These are phyloP conservation scores for Sebastiscus tertius DNA, from an alignment of 2,797 vertebrate genomes.

Conservation along the genomic window DNA sequence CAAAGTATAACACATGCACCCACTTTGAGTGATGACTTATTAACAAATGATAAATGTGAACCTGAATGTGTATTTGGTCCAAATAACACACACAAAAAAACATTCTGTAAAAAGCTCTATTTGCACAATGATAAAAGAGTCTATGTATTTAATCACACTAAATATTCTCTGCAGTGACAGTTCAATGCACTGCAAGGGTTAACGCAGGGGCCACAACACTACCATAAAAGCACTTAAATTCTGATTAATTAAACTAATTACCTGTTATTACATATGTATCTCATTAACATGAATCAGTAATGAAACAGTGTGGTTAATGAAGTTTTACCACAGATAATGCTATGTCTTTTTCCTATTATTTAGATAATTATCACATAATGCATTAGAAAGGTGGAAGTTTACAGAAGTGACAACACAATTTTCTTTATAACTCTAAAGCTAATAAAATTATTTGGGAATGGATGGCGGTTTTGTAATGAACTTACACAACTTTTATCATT, in stretches of 20 bases:
- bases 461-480: neutral
- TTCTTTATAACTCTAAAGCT: neutral
- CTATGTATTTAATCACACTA: neutral
- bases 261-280: neutral
- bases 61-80: slow-evolving; percentile 28
- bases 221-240: slow-evolving; percentile 3
- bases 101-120: neutral
- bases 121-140: neutral
- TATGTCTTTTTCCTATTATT: neutral
- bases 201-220: neutral
- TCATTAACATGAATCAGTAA: neutral
- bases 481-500: neutral
- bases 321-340: neutral
- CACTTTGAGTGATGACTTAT: slow-evolving; percentile 3
- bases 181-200: neutral
- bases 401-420: neutral
- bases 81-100: neutral
- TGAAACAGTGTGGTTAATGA: neutral
- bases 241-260: slow-evolving; percentile 6
- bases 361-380: neutral
- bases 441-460: neutral
- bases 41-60: neutral
- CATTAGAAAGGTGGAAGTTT: neutral
- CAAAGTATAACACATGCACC: slow-evolving; percentile 44
- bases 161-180: neutral